Conservation (phyloP, 1,140 invertebrate genomes). For the Periplaneta americana region DNA sequence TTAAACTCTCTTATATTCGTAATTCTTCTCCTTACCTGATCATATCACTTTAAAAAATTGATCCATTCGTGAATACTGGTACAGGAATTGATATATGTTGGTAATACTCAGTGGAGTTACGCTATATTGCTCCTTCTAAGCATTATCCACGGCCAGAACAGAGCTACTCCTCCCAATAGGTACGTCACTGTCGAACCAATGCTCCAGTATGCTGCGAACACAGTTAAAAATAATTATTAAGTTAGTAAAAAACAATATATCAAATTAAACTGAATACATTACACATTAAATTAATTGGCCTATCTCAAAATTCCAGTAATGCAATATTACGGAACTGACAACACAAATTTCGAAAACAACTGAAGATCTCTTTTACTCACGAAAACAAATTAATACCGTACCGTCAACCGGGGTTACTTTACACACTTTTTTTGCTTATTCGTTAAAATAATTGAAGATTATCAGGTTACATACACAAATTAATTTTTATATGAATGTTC, state of each 20-base stretch:
- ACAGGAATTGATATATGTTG: too few species aligned
- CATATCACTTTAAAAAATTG: too few species aligned
- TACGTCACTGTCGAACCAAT: slow-evolving; percentile 69
- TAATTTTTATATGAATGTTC: too few species aligned
- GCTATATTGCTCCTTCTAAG: slow-evolving; percentile 34
- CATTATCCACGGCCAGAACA: slow-evolving; percentile 61
- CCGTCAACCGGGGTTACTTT: too few species aligned
- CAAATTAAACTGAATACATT: background rate
- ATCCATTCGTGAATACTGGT: too few species aligned
- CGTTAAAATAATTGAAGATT: too few species aligned
- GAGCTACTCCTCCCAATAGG: slow-evolving; percentile 57
- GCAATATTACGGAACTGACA: background rate
- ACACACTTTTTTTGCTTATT: too few species aligned
- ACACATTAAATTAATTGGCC: background rate
- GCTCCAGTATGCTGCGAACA: slow-evolving; percentile 71
- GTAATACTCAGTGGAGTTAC: too few species aligned
- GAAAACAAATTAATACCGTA: too few species aligned
- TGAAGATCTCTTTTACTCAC: background rate
- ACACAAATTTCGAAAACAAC: background rate
- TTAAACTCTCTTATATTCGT: too few species aligned
- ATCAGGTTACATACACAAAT: too few species aligned
- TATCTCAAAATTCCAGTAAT: background rate
- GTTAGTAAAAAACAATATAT: background rate
- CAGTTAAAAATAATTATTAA: slow-evolving; percentile 2
- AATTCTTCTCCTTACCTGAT: too few species aligned